A percentile compares a stretch with the other conserved stretches of the same genome.
phyloP scores from a whole-genome alignment of 1,140 invertebrate genomes.

The Pogonomyrmex californicus region DNA sequence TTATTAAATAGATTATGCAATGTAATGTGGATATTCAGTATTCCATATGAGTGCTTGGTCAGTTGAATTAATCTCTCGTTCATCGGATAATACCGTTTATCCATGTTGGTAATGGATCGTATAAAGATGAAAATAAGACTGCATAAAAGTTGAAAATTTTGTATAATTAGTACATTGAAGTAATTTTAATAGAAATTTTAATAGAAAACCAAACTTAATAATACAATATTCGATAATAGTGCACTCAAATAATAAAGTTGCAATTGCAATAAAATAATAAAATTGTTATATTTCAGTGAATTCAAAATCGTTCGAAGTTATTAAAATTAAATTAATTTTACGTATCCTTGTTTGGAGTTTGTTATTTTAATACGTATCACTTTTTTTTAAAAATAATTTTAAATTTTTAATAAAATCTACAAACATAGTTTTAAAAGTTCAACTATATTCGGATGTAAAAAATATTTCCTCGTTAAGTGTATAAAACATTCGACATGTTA shows the following conservation, averaged over 20 bases:
- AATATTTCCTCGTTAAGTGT: not conserved
- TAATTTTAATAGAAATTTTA: not conserved
- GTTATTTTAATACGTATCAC: not conserved
- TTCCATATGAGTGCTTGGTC: slow-evolving; percentile 41
- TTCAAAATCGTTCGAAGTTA: not conserved
- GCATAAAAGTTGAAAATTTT: not conserved
- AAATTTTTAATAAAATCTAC: no score
- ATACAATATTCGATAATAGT: not conserved
- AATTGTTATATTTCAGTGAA: not conserved
- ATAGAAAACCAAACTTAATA: not conserved
- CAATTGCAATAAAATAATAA: not conserved
- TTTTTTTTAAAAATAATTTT: no score
- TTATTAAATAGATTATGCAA: slow-evolving; percentile 55
- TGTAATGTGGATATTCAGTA: slow-evolving; percentile 56
- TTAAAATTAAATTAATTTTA: not conserved
- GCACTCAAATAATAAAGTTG: not conserved
- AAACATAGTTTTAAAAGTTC: not conserved
- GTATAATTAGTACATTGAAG: not conserved
- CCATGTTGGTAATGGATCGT: slow-evolving; percentile 30
- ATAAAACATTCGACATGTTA: not conserved
- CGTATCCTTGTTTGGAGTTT: not conserved
- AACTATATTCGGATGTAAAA: not conserved
- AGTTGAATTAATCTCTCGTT: slow-evolving; percentile 66
- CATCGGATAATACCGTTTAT: slow-evolving; percentile 50
- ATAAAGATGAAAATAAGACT: slow-evolving; percentile 29